A percentile compares a stretch with the other conserved stretches of the same genome.
phyloP scores from a whole-genome alignment of 2,797 vertebrate species.

The Gymnoscopelus microlampas region DNA sequence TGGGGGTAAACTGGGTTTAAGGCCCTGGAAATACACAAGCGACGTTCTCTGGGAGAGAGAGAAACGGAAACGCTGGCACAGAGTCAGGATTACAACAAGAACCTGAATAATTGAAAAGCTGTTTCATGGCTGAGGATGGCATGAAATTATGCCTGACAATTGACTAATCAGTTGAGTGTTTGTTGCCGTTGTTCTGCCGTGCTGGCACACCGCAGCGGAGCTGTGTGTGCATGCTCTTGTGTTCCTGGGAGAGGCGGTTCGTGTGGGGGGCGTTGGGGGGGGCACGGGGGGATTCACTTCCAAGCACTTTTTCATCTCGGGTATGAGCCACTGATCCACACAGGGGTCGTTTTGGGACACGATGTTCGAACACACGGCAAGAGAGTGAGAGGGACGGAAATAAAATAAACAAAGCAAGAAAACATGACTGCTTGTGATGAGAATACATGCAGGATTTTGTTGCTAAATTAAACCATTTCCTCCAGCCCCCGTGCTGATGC shows the following conservation, averaged over 20 bases:
- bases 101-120: not conserved
- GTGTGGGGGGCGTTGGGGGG: no score
- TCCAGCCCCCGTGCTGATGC: no score
- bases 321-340: conserved; percentile 17
- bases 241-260: not conserved
- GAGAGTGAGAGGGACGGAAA: not conserved
- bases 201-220: not conserved
- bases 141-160: not conserved
- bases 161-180: conserved; percentile 3
- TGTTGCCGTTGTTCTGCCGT: not conserved
- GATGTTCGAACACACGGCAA: conserved; percentile 14
- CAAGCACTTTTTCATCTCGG: conserved; percentile 15
- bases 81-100: not conserved
- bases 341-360: conserved; percentile 7
- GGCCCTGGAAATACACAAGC: no score
- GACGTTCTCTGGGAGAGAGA: no score
- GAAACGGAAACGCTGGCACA: not conserved
- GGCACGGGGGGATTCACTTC: not conserved
- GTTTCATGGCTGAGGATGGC: not conserved
- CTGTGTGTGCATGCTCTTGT: not conserved
- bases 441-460: no score
- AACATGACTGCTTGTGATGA: not conserved
- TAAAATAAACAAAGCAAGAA: not conserved
- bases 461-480: no score
- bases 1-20: no score